These are phyloP conservation scores for Dendronephthya gigantea DNA, from an alignment of 64 coral and sea anemone species.

Conservation along the genomic window DNA sequence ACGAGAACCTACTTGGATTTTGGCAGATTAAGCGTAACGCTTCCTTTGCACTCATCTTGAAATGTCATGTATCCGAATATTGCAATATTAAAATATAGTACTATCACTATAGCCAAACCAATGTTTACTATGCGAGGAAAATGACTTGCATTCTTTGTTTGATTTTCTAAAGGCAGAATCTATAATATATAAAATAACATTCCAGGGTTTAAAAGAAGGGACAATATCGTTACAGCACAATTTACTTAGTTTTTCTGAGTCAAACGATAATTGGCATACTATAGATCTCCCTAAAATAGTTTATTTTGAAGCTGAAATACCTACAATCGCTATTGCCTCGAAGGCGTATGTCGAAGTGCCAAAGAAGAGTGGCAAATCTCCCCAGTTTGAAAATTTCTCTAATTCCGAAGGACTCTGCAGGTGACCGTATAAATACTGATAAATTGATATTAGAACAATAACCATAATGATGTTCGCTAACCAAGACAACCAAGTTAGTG, in stretches of 20 bases:
- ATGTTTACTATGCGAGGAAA: neutral
- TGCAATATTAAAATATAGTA: neutral
- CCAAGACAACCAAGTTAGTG: neutral
- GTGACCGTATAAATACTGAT: neutral
- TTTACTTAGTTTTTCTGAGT: neutral
- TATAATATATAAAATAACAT: neutral
- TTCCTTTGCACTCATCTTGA: neutral
- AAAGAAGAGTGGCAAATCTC: neutral
- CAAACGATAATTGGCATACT: too few species aligned
- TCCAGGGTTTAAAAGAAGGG: neutral
- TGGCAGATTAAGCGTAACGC: neutral
- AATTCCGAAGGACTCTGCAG: neutral
- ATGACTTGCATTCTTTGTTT: neutral
- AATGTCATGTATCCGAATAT: conserved; percentile 19
- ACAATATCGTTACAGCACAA: too few species aligned
- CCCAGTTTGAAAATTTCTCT: neutral
- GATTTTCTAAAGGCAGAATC: neutral
- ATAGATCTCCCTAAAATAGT: too few species aligned
- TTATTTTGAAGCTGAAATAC: neutral
- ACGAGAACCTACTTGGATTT: neutral
- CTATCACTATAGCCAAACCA: neutral
- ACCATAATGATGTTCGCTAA: neutral
- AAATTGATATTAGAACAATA: neutral
- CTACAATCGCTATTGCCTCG: neutral
- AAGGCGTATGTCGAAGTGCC: neutral